These are phyloP conservation scores for Coranthus polyacanthus DNA, from an alignment of 2,797 vertebrate genomes.

Conservation along the genomic window DNA sequence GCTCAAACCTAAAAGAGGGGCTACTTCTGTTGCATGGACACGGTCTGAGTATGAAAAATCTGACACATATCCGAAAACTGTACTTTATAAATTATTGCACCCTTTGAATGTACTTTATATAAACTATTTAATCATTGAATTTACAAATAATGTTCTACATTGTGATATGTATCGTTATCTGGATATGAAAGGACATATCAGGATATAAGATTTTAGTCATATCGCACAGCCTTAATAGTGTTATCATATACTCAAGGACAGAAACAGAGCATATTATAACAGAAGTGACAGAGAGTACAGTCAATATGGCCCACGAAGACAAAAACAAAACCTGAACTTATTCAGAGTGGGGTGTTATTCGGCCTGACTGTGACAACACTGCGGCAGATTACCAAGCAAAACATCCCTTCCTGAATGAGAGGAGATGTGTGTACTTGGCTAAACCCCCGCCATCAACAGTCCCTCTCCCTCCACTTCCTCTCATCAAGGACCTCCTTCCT, in stretches of 20 bases:
- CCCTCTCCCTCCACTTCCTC: slow-evolving; percentile 77
- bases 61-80: no score
- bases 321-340: slow-evolving; percentile 28
- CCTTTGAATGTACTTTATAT: no score
- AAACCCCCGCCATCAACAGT: slow-evolving; percentile 60
- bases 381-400: slow-evolving; percentile 53
- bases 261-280: slow-evolving; percentile 5
- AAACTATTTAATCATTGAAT: no score
- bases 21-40: no score
- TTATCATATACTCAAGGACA: slow-evolving; percentile 16
- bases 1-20: no score
- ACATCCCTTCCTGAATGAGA: slow-evolving; percentile 66
- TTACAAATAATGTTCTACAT: no score
- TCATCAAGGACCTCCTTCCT: slow-evolving; percentile 80
- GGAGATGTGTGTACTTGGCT: slow-evolving; percentile 63
- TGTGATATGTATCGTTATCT: no score
- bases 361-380: slow-evolving; percentile 25
- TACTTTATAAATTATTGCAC: no score
- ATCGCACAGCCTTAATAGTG: background rate
- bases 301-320: slow-evolving; percentile 14
- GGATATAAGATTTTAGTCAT: no score
- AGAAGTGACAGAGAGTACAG: slow-evolving; percentile 21
- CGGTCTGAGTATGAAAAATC: no score
- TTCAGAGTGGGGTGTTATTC: slow-evolving; percentile 21
- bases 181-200: no score